Evolutionary conservation across 37 sponge, comb jelly and placozoan genomes (phyloP), one percentile per base, ranked within the genome.

Genomic region (Bolinopsis microptera): DNA sequence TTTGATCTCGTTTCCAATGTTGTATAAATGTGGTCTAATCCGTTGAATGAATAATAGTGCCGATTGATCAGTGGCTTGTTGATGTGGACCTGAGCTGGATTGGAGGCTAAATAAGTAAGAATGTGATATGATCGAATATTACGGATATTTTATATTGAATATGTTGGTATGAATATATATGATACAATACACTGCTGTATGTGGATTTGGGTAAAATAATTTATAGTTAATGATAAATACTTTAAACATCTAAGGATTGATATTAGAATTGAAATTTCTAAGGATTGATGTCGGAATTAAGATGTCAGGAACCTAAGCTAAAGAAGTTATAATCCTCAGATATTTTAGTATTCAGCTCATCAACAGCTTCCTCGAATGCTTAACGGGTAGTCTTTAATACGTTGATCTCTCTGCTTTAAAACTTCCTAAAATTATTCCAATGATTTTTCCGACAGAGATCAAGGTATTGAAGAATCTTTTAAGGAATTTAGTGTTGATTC

Each of bases 181-280:
- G 3, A 33, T 33, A 35, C 35, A 77, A 32, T 77, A 77, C 33
- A 32, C 80, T 77, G 32, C 37, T 77, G 80, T 77, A 77, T 32
- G 27, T 77, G 80, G 80, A 77, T 77, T 77, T 77, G 80, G 80
- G 80, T 77, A 77, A 77, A 77, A 77, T 77, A 77, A 77, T 77
- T 77, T 77, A 77, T 77, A 77, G 80, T 77, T 35, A 77, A 77
- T 77, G 80, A 77, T 77, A 77, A 77, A 70, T 77, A 35, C 80
- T 77, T 77, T 48, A 48, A 48, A 48, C 61, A 48, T 18, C 13
- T 48, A 48, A 18, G 61, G 61, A 48, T 13, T 48, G 61, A 48
- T 48, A 48, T 48, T 48, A 48, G 61, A 48, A 48, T 48, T 48
- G 61, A 48, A 48, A 18, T 48, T 48, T 48, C 61, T 18, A n/a